Base-by-base conservation (phyloP, 2,888 invertebrate species). In the Phaonia tiefii region DNA sequence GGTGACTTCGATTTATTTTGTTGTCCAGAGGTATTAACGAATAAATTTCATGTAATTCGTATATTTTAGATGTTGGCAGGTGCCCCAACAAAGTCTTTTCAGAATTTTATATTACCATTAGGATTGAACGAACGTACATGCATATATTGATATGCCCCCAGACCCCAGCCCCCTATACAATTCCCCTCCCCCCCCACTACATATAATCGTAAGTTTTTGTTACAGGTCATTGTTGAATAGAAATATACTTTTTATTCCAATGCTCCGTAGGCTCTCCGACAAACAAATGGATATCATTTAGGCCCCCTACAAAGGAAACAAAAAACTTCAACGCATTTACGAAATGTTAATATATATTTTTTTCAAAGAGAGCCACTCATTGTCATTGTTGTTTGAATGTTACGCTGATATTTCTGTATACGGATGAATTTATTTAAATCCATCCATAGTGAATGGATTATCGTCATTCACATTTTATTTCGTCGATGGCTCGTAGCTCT, bases 401-500 rank as follows among this genome's bases (percentile, higher is more conserved):
- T 42, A 42, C 49, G 1, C 2, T 31, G 37, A 46, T 44, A 58
- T 15, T 60, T 46, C 37, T 17, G 56, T 70, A 46, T 67, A 25
- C 54, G 11, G 17, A 51, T 51, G 69, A 77, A 75, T 72, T 20
- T 72, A 75, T 80, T 75, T 66, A 83, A 83, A 80, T 73, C 58
- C 65, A 71, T 79, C 67, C 72, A 73, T 70, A 75, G 65, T 49
- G 66, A 83, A 78, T 78, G 72, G 80, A 80, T 70, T 80, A 77
- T 80, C 58, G 71, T 31, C 58, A 60, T 31, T 46, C 46, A 72
- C 44, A 60, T 72, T 25, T 26, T 4, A 79, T 58, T 63, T 75
- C 69, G n/a, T n/a, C n/a, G 71, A 76, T 83, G 71, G 60, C 46
- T 83, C 72, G 79, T 79, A 83, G 79, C 81, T 81, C 79, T 81